Percentiles rank a stretch among this genome's conserved stretches.
phyloP scores from a whole-genome alignment of 2,113 vertebrate species.

The Eurystomus gularis region DNA sequence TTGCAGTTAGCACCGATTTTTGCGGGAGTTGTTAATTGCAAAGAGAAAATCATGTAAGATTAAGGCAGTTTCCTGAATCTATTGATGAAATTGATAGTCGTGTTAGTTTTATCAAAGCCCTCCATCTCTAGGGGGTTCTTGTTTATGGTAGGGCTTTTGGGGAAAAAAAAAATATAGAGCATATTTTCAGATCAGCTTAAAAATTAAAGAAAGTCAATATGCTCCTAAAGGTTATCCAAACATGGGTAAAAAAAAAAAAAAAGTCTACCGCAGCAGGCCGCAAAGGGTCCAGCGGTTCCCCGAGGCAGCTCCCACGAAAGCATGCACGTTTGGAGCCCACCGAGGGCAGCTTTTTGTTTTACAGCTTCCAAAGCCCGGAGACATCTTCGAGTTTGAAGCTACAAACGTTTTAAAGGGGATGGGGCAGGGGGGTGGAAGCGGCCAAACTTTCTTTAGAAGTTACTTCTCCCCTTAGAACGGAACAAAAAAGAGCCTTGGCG shows the following conservation, averaged over 20 bases:
- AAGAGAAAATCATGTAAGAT: not conserved
- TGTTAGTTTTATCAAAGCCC: not conserved
- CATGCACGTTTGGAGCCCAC: not conserved
- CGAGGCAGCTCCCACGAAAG: not conserved
- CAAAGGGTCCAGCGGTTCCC: not conserved
- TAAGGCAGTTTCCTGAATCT: not conserved
- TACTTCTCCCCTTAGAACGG: not conserved
- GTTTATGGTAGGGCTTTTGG: not conserved
- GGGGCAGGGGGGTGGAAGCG: not conserved
- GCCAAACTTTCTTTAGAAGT: not conserved
- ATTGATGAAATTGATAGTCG: not conserved
- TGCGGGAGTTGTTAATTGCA: not conserved
- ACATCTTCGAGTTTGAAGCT: not conserved
- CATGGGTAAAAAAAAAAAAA: not conserved
- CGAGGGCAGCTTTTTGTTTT: not conserved
- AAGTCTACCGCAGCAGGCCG: not conserved
- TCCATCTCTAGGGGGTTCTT: not conserved
- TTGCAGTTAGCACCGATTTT: not conserved
- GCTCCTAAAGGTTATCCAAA: not conserved
- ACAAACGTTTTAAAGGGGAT: not conserved
- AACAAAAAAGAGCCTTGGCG: not conserved
- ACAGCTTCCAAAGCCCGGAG: not conserved
- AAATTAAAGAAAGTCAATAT: not conserved
- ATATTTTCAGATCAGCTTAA: not conserved
- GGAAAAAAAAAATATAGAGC: rapidly evolving